phyloP scores from a whole-genome alignment of 2,113 vertebrate genomes.

The Genyomyrus donnyi region DNA sequence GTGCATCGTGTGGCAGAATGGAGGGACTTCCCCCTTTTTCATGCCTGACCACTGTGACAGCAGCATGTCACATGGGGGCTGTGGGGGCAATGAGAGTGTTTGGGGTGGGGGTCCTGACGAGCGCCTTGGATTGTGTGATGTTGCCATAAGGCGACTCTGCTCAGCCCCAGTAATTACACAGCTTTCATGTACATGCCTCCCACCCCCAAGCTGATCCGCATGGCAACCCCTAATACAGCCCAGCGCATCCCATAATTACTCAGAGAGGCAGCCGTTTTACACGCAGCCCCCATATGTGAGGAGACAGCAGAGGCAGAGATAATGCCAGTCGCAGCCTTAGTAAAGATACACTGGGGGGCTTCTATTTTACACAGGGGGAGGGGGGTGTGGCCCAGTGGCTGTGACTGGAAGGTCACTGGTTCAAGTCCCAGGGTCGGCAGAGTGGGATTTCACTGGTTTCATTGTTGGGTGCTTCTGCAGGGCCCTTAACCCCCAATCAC shows the following conservation, averaged over 20 bases:
- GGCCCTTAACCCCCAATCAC: not conserved
- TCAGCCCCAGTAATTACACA: not conserved
- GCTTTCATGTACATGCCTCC: not conserved
- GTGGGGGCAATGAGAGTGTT: not conserved
- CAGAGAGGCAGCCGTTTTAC: not conserved
- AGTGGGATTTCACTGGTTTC: not conserved
- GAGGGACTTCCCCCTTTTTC: not conserved
- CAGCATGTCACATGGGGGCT: not conserved
- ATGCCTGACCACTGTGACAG: not conserved
- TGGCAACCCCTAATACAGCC: slow-evolving; percentile 1
- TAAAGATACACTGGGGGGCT: not conserved
- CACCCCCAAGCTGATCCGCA: not conserved
- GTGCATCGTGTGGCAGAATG: not conserved
- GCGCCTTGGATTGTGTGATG: not conserved
- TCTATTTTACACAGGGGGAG: not conserved
- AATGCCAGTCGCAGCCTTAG: not conserved
- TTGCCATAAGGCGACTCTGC: not conserved
- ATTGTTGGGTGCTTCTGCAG: not conserved
- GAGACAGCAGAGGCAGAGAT: not conserved
- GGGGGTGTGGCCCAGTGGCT: not conserved
- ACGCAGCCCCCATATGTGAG: not conserved
- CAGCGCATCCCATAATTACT: not conserved
- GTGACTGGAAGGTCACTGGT: not conserved
- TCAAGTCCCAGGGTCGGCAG: not conserved
- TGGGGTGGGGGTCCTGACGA: not conserved